A percentile compares a stretch with the other conserved stretches of the same genome.
Conservation (phyloP, 2,888 invertebrate genomes). For the Apantesis nais region DNA sequence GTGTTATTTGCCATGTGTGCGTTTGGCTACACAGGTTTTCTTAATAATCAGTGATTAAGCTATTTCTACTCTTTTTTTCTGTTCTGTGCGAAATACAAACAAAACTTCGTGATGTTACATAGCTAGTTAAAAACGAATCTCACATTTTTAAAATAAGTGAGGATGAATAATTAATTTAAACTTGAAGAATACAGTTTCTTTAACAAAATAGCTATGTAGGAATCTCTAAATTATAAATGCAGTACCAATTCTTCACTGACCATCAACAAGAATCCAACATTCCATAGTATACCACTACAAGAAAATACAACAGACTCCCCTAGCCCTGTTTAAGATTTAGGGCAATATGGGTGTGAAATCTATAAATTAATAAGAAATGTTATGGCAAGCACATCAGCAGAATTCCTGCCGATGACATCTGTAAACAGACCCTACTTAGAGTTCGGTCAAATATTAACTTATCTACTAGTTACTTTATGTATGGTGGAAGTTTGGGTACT, state of each 20-base stretch:
- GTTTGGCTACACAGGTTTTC: no score
- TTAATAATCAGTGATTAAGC: no score
- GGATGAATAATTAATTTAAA: no score
- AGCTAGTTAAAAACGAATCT: no score
- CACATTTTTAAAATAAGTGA: no score
- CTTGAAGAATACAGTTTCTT: not conserved
- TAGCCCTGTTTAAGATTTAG: not conserved
- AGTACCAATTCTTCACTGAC: not conserved
- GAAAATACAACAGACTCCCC: not conserved
- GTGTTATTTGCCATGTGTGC: no score
- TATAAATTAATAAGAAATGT: constrained; percentile 43
- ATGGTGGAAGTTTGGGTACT: constrained; percentile 22
- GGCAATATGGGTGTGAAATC: not conserved
- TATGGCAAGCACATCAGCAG: constrained; percentile 33
- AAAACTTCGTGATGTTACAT: no score
- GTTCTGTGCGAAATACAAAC: no score
- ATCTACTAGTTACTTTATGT: constrained; percentile 36
- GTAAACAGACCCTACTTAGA: constrained; percentile 41
- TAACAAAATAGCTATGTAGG: not conserved
- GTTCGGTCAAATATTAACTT: constrained; percentile 54
- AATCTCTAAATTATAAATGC: not conserved
- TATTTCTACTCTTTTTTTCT: no score
- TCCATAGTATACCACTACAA: not conserved
- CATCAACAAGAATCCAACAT: no score
- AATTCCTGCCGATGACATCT: constrained; percentile 50